A percentile compares a stretch with the other conserved stretches of the same genome.
Conservation (phyloP, 1,140 invertebrate species). For the Drosophila willistoni region DNA sequence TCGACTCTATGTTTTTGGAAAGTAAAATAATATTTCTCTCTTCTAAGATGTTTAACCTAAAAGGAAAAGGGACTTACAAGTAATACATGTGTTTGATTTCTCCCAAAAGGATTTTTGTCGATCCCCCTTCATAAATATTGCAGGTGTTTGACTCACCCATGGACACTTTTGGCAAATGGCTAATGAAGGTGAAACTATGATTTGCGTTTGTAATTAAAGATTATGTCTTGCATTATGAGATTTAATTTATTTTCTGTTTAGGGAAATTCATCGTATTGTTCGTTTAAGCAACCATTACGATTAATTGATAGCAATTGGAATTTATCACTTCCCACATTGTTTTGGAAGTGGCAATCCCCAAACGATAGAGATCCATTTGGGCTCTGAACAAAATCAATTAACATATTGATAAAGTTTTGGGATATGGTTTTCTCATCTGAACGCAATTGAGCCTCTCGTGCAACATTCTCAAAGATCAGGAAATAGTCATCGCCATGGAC, state of each 20-base stretch:
- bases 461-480: slow-evolving; percentile 45
- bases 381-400: slow-evolving; percentile 43
- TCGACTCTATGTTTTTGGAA: too few relatives aligned
- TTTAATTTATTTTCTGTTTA: slow-evolving; percentile 21
- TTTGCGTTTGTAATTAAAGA: not conserved
- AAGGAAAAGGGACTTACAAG: too few relatives aligned
- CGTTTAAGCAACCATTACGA: slow-evolving; percentile 22
- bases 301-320: slow-evolving; percentile 30
- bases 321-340: slow-evolving; percentile 31
- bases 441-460: not conserved
- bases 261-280: slow-evolving; percentile 31
- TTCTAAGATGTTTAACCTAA: too few relatives aligned
- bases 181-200: too few relatives aligned
- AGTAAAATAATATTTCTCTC: too few relatives aligned
- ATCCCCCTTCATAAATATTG: too few relatives aligned
- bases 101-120: too few relatives aligned
- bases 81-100: too few relatives aligned
- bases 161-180: too few relatives aligned
- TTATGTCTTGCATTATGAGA: not conserved
- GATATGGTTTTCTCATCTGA: slow-evolving; percentile 48
- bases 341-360: slow-evolving; percentile 25
- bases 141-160: too few relatives aligned
- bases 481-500: slow-evolving; percentile 65
- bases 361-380: slow-evolving; percentile 17
- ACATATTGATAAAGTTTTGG: slow-evolving; percentile 54